A percentile compares a stretch with the other conserved stretches of the same genome.
These are phyloP conservation scores for Stictonetta naevosa DNA, from an alignment of 2,113 vertebrate genomes.

Conservation along the genomic window DNA sequence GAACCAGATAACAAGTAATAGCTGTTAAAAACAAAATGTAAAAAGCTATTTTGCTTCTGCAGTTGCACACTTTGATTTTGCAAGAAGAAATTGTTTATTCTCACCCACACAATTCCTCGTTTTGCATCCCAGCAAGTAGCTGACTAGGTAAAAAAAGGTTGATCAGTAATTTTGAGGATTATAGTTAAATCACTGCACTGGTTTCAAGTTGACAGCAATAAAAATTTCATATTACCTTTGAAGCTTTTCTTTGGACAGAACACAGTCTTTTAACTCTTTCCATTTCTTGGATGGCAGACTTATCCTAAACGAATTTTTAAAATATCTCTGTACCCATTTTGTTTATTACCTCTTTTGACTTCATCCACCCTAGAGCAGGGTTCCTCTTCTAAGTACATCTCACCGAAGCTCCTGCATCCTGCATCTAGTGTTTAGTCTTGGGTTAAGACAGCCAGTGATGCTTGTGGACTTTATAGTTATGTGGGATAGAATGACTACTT, in stretches of 20 bases:
- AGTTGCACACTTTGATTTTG: background rate
- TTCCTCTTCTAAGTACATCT: background rate
- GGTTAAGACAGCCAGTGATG: background rate
- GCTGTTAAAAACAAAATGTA: background rate
- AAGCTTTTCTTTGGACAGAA: background rate
- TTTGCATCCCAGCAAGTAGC: conserved; percentile 1
- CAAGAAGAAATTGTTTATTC: conserved; percentile 3
- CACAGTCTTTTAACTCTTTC: background rate
- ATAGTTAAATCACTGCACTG: background rate
- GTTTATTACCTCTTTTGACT: background rate
- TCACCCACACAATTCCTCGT: background rate
- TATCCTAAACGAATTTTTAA: background rate
- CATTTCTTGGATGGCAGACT: background rate
- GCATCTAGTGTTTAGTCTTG: background rate
- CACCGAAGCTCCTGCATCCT: background rate
- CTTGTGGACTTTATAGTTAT: background rate
- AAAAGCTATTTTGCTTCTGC: background rate
- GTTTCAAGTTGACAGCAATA: background rate
- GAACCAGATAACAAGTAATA: background rate
- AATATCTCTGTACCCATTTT: background rate
- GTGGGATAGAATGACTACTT: background rate
- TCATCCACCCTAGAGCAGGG: background rate
- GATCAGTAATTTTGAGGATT: conserved; percentile 29
- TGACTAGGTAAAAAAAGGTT: conserved; percentile 21
- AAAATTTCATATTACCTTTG: background rate